Evolutionary conservation across 1,140 invertebrate genomes (phyloP).

Genomic region (Bacillus rossius): DNA sequence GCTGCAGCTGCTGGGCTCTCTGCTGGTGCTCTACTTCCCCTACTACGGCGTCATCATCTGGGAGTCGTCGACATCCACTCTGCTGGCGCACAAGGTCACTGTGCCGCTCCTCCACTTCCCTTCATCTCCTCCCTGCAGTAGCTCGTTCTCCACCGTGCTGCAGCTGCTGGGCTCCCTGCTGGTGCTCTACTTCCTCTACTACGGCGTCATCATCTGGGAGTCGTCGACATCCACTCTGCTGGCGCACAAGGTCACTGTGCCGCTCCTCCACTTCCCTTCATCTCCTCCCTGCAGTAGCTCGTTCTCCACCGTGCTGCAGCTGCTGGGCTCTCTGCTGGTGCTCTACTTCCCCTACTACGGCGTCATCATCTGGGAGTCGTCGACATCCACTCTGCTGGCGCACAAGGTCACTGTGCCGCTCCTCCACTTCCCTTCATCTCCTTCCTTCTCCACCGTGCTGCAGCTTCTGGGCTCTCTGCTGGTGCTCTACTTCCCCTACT

Average conservation of each 20-base stretch:
- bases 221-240: constrained; percentile 33
- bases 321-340: constrained; percentile 62
- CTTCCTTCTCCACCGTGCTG: constrained; percentile 61
- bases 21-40: constrained; percentile 65
- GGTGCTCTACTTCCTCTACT: constrained; percentile 67
- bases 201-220: constrained; percentile 62
- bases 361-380: constrained; percentile 59
- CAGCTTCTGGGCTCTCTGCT: constrained; percentile 65
- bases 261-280: no score
- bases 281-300: constrained; percentile 60
- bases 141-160: constrained; percentile 62
- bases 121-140: no score
- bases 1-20: constrained; percentile 61
- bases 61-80: constrained; percentile 45
- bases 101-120: no score
- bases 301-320: constrained; percentile 60
- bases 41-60: constrained; percentile 65
- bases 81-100: no score
- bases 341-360: constrained; percentile 69
- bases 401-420: no score
- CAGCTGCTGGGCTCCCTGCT: constrained; percentile 65
- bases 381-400: constrained; percentile 28
- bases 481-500: constrained; percentile 67
- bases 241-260: no score
- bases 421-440: no score